Conservation (phyloP, 2,113 vertebrate species). For the Nerophis ophidion region DNA sequence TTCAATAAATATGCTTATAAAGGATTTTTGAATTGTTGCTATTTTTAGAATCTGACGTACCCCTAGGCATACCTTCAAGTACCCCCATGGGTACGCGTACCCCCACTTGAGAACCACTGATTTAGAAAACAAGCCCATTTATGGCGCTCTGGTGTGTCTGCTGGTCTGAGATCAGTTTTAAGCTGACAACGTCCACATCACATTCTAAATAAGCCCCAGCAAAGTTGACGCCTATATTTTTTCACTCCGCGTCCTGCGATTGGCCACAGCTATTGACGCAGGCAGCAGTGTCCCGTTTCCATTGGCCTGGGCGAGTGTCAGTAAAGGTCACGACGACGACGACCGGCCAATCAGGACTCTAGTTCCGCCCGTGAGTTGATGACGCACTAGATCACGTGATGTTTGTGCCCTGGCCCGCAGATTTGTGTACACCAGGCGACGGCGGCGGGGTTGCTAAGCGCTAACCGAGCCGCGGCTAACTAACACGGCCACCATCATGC, state of each 20-base stretch:
- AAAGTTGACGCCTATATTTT: conserved; percentile 41
- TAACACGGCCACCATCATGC: conserved; percentile 62
- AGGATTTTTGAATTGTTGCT: too few relatives aligned
- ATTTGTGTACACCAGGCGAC: conserved; percentile 69
- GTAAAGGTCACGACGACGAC: background rate
- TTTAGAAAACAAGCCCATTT: too few relatives aligned
- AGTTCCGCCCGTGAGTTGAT: conserved; percentile 42
- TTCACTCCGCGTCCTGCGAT: conserved; percentile 28
- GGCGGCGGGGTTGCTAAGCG: conserved; percentile 57
- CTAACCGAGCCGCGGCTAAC: conserved; percentile 60
- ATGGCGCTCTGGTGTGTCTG: background rate
- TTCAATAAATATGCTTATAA: too few relatives aligned
- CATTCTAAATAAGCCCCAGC: conserved; percentile 19
- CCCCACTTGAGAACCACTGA: too few relatives aligned
- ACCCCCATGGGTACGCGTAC: too few relatives aligned
- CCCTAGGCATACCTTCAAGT: too few relatives aligned
- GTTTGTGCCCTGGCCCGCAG: conserved; percentile 80
- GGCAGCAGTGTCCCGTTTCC: background rate
- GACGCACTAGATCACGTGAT: conserved; percentile 79
- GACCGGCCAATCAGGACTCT: conserved; percentile 36
- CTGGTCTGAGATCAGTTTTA: conserved; percentile 33
- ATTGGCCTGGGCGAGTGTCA: conserved; percentile 19
- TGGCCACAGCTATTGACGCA: conserved; percentile 56
- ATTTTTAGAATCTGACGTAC: too few relatives aligned
- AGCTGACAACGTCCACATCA: background rate